A percentile compares a stretch with the other conserved stretches of the same genome.
phyloP scores from a whole-genome alignment of 2,888 invertebrate genomes.

The Drosophila falleni region DNA sequence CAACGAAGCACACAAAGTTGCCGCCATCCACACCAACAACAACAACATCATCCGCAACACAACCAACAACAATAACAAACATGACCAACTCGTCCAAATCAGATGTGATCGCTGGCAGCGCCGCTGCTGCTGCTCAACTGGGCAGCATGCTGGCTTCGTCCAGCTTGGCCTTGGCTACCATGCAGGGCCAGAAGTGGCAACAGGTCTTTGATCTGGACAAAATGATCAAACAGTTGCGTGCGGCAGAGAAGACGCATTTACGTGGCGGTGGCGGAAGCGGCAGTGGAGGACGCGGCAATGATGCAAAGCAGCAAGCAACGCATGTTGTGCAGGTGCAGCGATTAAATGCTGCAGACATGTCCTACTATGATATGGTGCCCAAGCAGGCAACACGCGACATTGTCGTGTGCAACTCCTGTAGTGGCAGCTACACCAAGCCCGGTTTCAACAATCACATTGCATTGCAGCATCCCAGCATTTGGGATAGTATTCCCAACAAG shows the following conservation, averaged over 20 bases:
- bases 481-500: constrained; percentile 75
- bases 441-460: constrained; percentile 91
- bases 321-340: constrained; percentile 79
- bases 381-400: constrained; percentile 91
- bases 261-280: constrained; percentile 52
- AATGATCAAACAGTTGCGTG: constrained; percentile 78
- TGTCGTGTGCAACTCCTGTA: constrained; percentile 92
- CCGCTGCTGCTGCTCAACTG: constrained; percentile 37
- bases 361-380: constrained; percentile 91
- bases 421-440: constrained; percentile 91
- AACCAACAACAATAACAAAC: constrained; percentile 27
- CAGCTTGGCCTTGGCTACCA: constrained; percentile 28
- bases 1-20: constrained; percentile 47
- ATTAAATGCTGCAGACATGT: constrained; percentile 88
- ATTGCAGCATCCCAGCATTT: constrained; percentile 86
- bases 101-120: constrained; percentile 41
- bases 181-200: constrained; percentile 83
- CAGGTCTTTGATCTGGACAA: constrained; percentile 82
- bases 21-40: constrained; percentile 16
- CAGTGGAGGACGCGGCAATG: not conserved
- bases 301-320: constrained; percentile 5
- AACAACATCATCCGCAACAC: constrained; percentile 19
- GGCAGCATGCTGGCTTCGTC: constrained; percentile 46
- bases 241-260: constrained; percentile 76
- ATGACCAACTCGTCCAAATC: constrained; percentile 61